Evolutionary conservation across 1,140 invertebrate species (phyloP).

Genomic region (Brachionus calyciflorus): DNA sequence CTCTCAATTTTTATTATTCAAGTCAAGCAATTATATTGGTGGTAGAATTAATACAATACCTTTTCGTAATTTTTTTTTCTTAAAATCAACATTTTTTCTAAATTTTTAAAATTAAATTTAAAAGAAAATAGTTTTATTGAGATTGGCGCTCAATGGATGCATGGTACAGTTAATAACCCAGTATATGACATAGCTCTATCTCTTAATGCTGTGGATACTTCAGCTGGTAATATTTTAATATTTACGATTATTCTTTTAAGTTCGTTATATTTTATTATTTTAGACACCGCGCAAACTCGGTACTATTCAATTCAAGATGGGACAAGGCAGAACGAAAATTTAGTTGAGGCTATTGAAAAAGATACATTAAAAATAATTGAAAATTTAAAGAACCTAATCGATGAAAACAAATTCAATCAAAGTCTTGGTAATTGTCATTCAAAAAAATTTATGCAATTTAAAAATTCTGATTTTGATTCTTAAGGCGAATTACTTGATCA

Average conservation of each 20-base stretch:
- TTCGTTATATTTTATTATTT: not conserved
- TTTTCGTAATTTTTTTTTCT: no score
- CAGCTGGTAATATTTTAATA: not conserved
- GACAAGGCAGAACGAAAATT: not conserved
- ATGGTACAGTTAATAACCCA: constrained; percentile 45
- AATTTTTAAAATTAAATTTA: no score
- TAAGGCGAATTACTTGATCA: not conserved
- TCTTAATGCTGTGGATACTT: not conserved
- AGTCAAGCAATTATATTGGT: constrained; percentile 52
- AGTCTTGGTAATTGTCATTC: no score
- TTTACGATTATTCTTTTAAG: not conserved
- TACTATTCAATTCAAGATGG: constrained; percentile 40
- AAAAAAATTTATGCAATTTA: no score
- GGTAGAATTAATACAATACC: constrained; percentile 58
- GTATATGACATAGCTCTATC: constrained; percentile 32
- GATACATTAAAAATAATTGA: not conserved
- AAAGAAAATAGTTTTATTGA: constrained; percentile 26
- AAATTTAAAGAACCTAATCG: not conserved
- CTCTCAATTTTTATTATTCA: no score
- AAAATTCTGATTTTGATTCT: no score
- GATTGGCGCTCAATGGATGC: constrained; percentile 47
- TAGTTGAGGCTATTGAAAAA: not conserved
- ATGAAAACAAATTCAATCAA: not conserved
- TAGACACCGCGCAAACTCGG: not conserved
- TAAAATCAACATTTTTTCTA: no score